Base-by-base conservation (phyloP, 2,113 vertebrate species). In the Hippocampus mohnikei region DNA sequence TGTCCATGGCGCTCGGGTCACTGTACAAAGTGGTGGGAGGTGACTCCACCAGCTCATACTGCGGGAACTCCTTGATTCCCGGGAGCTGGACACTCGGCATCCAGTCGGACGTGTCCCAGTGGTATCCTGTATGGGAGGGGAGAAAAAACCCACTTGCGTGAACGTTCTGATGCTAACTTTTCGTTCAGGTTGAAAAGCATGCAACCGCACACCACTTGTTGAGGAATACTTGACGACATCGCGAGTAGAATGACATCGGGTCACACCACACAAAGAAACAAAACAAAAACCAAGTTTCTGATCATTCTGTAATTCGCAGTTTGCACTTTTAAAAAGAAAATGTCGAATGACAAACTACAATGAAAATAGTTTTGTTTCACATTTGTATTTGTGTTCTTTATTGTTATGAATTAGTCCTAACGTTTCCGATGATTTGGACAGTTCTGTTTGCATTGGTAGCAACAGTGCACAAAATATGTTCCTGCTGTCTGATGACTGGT, bases 101-200 rank as follows among this genome's bases (percentile, higher is more conserved):
- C 97, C 97, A 99, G 84, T 99, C 97, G 84, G 97, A 99, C 41
- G 97, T 99, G 91, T 99, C 97, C 97, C 97, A 99, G 91, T 99
- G 97, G 86, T 99, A 99, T 88, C 95, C 97, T 99, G 33, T 37
- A 37, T 37, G 33, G 85, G 67, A 7, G 69, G 27, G 37, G 20
- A 7, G 69, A 64, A 68, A 75, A 67, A 41, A 78, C 11, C 70
- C 16, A 41, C 41, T 37, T 2, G 3, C 7, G 13, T 77, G 53
- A 79, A 62, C 25, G 8, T 6, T 23, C 6, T 23, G 3, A 8
- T 5, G 50, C 37, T n/a, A 55, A 40, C 52, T 1, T n/a, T 25
- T 68, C 9, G 78, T 85, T 86, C 78, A 84, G 69, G 71, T 78
- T 80, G 72, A 76, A 46, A 82, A 76, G 55, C 52, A 68, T 68